phyloP scores from a whole-genome alignment of 2,113 vertebrate genomes.

The Apteryx mantelli region DNA sequence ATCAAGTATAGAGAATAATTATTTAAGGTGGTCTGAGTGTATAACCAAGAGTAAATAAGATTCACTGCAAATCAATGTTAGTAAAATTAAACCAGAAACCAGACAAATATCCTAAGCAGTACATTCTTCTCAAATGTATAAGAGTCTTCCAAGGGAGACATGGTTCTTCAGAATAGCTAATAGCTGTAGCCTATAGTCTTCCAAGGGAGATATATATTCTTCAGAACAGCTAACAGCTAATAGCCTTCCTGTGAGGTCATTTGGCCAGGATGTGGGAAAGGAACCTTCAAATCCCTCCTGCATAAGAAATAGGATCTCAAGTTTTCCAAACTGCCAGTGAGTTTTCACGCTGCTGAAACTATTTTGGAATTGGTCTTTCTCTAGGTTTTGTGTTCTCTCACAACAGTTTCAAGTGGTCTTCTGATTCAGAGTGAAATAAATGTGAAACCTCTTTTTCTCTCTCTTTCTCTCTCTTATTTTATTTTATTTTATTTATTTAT shows the following conservation, averaged over 20 bases:
- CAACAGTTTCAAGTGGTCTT: background rate
- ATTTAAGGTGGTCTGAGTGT: conserved; percentile 19
- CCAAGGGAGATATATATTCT: background rate
- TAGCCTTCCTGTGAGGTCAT: background rate
- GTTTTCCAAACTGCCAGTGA: background rate
- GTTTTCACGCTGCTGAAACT: background rate
- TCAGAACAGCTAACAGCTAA: background rate
- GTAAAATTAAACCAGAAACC: background rate
- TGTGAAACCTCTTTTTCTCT: background rate
- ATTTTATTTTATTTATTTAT: background rate
- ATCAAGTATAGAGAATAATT: conserved; percentile 9
- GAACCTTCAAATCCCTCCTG: background rate
- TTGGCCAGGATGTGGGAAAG: background rate
- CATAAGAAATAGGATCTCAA: background rate
- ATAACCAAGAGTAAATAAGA: background rate
- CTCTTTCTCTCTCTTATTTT: too few species aligned
- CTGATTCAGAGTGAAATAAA: background rate
- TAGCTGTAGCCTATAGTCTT: background rate
- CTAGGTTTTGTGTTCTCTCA: background rate
- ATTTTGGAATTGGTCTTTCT: background rate
- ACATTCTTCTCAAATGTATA: background rate
- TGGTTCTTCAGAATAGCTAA: background rate
- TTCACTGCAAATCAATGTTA: background rate
- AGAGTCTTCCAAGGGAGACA: background rate
- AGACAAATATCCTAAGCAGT: background rate